Conservation (phyloP, 2,113 vertebrate species). For the Synchiropus splendidus region DNA sequence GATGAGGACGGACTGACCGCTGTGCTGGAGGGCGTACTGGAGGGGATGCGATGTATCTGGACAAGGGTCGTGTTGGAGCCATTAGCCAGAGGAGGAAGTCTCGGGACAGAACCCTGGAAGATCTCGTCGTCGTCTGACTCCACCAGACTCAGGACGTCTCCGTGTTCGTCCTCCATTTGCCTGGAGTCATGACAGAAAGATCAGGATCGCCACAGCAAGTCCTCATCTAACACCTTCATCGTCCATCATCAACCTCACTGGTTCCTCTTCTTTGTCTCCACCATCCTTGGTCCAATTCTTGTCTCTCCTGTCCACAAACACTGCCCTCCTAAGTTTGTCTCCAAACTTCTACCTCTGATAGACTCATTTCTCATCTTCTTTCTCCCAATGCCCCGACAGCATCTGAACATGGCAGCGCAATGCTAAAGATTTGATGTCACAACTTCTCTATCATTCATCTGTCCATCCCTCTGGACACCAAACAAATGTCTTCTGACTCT, state of each 20-base stretch:
- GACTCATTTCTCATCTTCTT: too few species aligned
- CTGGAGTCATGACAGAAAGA: slow-evolving; percentile 20
- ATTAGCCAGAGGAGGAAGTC: slow-evolving; percentile 53
- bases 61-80: slow-evolving; percentile 51
- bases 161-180: slow-evolving; percentile 34
- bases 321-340: too few species aligned
- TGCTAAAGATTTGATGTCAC: too few species aligned
- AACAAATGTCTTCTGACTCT: too few species aligned
- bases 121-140: slow-evolving; percentile 79
- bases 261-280: not conserved
- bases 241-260: not conserved
- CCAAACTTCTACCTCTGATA: too few species aligned
- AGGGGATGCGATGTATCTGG: slow-evolving; percentile 62
- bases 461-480: too few species aligned
- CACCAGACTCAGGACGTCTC: slow-evolving; percentile 79
- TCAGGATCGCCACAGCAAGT: not conserved
- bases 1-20: too few species aligned
- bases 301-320: not conserved
- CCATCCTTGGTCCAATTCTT: too few species aligned
- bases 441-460: too few species aligned
- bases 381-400: not conserved
- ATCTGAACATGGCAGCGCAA: not conserved
- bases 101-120: slow-evolving; percentile 46
- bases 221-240: not conserved
- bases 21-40: slow-evolving; percentile 33